Base-by-base conservation (phyloP, 2,797 vertebrate genomes). In the Cottoperca gobio region DNA sequence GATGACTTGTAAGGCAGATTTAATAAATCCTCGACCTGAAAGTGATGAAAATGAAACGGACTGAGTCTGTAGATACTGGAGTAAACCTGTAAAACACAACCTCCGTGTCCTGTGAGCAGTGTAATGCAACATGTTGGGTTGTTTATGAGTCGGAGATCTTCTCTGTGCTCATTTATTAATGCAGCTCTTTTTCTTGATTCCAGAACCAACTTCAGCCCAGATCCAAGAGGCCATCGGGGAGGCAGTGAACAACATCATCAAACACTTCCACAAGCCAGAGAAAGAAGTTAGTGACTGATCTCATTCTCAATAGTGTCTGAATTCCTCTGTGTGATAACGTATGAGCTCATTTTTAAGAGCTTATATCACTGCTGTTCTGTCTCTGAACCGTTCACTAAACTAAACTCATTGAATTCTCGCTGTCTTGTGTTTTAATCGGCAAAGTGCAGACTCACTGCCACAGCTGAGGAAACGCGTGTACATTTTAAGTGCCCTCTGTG, bases 191-290 rank as follows among this genome's bases (percentile, higher is more conserved):
- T 46, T 19, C 4, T 28, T 73, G 10, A 48, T 71, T 83, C 40
- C 91, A 99, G 97, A 97, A 74, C 97, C 95, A 46, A 98, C 93
- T 0, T 91, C 96, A 0, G 96, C 94, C 17, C 97, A 99, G 83
- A 98, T 99, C 82, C 97, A 98, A 82, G 97, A 99, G 83, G 96
- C 95, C 63, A 95, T 97, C 0, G 96, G 96, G 26, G 97, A 98
- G 90, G 96, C 97, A 0, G 96, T 99, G 67, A 98, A 97, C 90
- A 97, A 96, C 87, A 97, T 99, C 40, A 90, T 97, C 79, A 98
- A 98, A 79, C 97, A 99, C 84, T 99, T 98, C 76, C 96, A 98
- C 91, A 99, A 98, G 78, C 97, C 97, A 16, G 97, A 99, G 79
- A 99, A 98, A 92, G 97, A 99, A 96, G 97, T 97, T 86, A 39